Conservation (phyloP, 1,140 invertebrate species). For the Venturia canescens region DNA sequence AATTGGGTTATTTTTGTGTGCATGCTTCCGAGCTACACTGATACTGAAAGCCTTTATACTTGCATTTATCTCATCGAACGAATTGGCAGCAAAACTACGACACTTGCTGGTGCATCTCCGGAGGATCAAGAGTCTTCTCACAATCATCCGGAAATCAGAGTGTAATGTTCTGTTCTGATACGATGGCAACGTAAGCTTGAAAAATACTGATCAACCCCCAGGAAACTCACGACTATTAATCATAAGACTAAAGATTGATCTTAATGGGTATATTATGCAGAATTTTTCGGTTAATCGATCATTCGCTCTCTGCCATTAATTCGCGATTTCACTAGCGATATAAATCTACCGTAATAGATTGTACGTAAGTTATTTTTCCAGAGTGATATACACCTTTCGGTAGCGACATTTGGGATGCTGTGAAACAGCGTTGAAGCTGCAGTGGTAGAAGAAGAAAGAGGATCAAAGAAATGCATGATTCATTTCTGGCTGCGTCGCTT, state of each 20-base stretch:
- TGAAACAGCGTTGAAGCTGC: background rate
- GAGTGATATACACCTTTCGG: conserved; percentile 17
- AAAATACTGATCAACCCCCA: conserved; percentile 8
- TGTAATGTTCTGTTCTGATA: background rate
- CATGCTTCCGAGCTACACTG: no score
- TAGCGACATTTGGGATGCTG: background rate
- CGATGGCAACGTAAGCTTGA: background rate
- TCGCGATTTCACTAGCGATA: background rate
- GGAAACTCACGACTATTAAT: conserved; percentile 43
- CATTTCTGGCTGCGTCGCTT: background rate
- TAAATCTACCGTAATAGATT: conserved; percentile 22
- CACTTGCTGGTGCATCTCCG: background rate
- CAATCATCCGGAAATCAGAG: background rate
- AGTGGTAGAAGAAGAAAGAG: no score
- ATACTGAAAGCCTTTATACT: no score
- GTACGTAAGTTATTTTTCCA: background rate
- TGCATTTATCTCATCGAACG: no score
- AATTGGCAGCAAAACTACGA: no score
- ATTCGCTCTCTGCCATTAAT: conserved; percentile 15
- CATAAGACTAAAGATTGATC: conserved; percentile 3
- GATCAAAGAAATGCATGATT: background rate
- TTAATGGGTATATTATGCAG: background rate
- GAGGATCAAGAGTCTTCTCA: background rate
- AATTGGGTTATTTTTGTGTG: no score
- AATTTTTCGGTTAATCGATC: conserved; percentile 24